Conservation (phyloP, 2,888 invertebrate genomes). For the Tachina lurida region DNA sequence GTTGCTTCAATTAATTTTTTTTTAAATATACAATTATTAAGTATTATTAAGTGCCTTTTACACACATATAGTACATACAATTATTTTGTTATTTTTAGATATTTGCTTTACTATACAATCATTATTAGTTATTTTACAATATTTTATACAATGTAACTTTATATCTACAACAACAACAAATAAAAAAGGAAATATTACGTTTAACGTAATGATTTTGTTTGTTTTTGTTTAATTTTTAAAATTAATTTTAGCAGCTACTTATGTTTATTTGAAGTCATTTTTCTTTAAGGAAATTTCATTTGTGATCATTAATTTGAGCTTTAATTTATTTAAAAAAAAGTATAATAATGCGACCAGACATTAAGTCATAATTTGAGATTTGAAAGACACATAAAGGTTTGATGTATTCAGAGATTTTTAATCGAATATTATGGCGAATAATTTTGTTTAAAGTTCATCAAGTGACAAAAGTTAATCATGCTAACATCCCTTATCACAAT, state of each 20-base stretch:
- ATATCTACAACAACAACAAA: conserved; percentile 65
- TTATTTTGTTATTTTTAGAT: conserved; percentile 52
- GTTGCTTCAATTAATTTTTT: conserved; percentile 51
- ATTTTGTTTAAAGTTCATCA: too few relatives aligned
- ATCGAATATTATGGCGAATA: too few relatives aligned
- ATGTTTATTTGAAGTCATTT: conserved; percentile 67
- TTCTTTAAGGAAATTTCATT: conserved; percentile 14
- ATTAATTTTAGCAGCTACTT: conserved; percentile 51
- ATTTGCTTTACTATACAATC: conserved; percentile 63
- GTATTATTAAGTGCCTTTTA: conserved; percentile 82
- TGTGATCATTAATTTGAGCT: conserved; percentile 62
- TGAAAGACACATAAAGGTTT: too few relatives aligned
- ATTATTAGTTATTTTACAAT: conserved; percentile 61
- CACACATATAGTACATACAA: conserved; percentile 72
- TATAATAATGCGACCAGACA: too few relatives aligned
- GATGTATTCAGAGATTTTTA: too few relatives aligned
- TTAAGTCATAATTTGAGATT: too few relatives aligned
- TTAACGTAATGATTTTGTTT: conserved; percentile 44
- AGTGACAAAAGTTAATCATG: too few relatives aligned
- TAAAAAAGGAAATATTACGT: conserved; percentile 58
- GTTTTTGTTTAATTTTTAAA: conserved; percentile 43
- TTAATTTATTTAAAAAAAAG: not conserved
- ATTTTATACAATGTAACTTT: conserved; percentile 60
- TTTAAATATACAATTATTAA: conserved; percentile 77
- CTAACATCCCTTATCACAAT: too few relatives aligned